These are phyloP conservation scores for Parascotia fuliginaria DNA, from an alignment of 2,888 invertebrate genomes.

Conservation along the genomic window DNA sequence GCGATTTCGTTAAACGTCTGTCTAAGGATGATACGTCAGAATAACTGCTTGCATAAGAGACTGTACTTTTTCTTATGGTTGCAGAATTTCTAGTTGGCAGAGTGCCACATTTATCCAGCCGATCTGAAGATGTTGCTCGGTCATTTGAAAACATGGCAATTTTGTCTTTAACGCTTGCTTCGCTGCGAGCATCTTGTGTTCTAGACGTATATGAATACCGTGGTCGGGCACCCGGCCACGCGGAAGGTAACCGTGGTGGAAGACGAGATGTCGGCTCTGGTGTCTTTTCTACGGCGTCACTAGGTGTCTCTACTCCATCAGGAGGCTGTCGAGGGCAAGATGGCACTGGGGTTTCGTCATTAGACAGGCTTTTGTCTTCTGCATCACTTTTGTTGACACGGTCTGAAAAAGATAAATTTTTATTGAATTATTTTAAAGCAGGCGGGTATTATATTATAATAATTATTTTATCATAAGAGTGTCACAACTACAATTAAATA, in stretches of 20 bases:
- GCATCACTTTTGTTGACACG: slow-evolving; percentile 77
- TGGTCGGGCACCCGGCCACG: slow-evolving; percentile 63
- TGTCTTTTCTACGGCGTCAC: slow-evolving; percentile 87
- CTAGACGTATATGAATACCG: slow-evolving; percentile 81
- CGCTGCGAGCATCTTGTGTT: slow-evolving; percentile 91
- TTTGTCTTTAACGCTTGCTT: slow-evolving; percentile 93
- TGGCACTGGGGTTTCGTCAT: slow-evolving; percentile 79
- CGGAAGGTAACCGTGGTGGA: slow-evolving; percentile 65
- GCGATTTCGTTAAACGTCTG: slow-evolving; percentile 77
- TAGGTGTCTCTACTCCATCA: slow-evolving; percentile 93
- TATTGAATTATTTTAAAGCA: no score
- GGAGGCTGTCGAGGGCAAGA: slow-evolving; percentile 91
- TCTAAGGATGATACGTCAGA: slow-evolving; percentile 72
- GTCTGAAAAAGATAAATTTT: slow-evolving; percentile 68
- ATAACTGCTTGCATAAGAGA: slow-evolving; percentile 62
- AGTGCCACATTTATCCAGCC: slow-evolving; percentile 76
- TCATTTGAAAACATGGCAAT: slow-evolving; percentile 93
- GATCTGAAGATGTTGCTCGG: slow-evolving; percentile 68
- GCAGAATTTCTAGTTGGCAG: slow-evolving; percentile 65
- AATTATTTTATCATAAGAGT: neutral
- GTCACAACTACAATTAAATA: no score
- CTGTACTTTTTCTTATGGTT: slow-evolving; percentile 62
- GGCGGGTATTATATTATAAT: no score
- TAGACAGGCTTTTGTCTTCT: slow-evolving; percentile 80
- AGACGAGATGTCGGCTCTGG: slow-evolving; percentile 71